phyloP scores from a whole-genome alignment of 2,113 vertebrate genomes.

The Orcinus orca region DNA sequence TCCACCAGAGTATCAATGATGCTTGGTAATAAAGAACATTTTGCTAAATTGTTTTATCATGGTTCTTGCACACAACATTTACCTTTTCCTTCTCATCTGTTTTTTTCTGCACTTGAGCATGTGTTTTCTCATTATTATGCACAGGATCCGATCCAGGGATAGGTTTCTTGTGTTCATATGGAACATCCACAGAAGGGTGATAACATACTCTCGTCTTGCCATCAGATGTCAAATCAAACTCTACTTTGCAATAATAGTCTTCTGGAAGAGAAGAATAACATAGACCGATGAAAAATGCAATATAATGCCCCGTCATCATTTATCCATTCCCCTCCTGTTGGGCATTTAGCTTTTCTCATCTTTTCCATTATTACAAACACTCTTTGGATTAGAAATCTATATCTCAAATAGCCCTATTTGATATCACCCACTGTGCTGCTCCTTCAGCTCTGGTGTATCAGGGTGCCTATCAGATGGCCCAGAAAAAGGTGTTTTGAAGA shows the following conservation, averaged over 20 bases:
- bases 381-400: neutral
- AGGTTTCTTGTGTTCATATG: slow-evolving; percentile 75
- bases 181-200: neutral
- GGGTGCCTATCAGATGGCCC: too few species aligned
- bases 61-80: slow-evolving; percentile 76
- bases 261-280: neutral
- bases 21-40: slow-evolving; percentile 93
- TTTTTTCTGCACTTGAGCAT: slow-evolving; percentile 88
- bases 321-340: neutral
- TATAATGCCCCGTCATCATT: neutral
- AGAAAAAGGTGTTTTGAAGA: neutral
- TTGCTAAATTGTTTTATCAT: slow-evolving; percentile 89
- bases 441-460: neutral
- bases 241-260: neutral
- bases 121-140: slow-evolving; percentile 80
- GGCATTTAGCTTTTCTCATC: neutral
- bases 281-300: neutral
- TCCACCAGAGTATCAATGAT: slow-evolving; percentile 90
- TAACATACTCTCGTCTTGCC: neutral
- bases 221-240: neutral
- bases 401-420: neutral
- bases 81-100: slow-evolving; percentile 80
- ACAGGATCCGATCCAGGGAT: slow-evolving; percentile 84
- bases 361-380: neutral
- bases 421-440: neutral